Percentiles rank a stretch among this genome's conserved stretches.
Conservation (phyloP, 2,113 vertebrate genomes). For the Thamnophis sirtalis region DNA sequence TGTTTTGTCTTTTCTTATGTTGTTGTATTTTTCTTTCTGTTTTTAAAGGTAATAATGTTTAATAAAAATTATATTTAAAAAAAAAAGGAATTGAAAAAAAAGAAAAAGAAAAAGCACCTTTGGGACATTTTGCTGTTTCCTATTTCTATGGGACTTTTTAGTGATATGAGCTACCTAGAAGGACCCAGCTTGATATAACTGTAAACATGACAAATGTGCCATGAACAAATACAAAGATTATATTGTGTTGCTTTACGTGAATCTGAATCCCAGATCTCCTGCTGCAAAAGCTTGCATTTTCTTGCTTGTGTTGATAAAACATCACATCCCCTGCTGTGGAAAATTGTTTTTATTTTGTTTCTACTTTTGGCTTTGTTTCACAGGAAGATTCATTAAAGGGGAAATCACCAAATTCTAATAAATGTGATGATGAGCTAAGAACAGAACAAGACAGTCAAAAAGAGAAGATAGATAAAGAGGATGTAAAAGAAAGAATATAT, state of each 20-base stretch:
- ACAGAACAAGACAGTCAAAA: slow-evolving; percentile 38
- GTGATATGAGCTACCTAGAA: neutral
- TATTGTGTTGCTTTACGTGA: neutral
- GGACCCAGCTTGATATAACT: neutral
- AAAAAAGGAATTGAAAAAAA: too few relatives aligned
- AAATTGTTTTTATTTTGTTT: neutral
- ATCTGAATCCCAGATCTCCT: neutral
- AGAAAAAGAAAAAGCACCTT: too few relatives aligned
- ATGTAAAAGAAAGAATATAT: slow-evolving; percentile 29
- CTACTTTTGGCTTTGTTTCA: slow-evolving; percentile 34
- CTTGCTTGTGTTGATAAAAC: neutral
- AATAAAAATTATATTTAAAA: too few relatives aligned
- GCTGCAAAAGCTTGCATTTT: neutral
- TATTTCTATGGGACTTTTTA: neutral
- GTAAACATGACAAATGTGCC: neutral
- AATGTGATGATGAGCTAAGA: slow-evolving; percentile 35
- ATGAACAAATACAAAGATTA: neutral
- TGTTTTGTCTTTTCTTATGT: too few relatives aligned
- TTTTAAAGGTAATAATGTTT: too few relatives aligned
- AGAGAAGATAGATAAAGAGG: slow-evolving; percentile 12
- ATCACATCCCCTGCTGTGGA: neutral
- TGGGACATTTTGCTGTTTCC: neutral
- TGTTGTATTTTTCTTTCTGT: too few relatives aligned
- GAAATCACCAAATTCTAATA: slow-evolving; percentile 21
- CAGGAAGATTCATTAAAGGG: slow-evolving; percentile 47